Conservation (phyloP, 2,888 invertebrate genomes). For the Andrena fulva region DNA sequence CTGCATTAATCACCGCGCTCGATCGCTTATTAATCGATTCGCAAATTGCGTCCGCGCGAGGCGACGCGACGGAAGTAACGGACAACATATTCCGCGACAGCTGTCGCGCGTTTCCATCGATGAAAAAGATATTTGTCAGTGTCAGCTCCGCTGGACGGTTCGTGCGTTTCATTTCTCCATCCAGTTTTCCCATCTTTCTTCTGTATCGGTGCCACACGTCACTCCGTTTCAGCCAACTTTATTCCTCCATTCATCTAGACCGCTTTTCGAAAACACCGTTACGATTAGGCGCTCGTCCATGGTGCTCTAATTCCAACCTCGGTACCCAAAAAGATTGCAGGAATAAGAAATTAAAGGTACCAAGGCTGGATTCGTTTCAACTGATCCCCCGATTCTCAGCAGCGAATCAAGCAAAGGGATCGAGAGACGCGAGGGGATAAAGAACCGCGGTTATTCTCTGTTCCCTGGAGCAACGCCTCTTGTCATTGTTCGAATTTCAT, state of each 20-base stretch:
- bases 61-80: not conserved
- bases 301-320: no score
- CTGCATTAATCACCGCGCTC: constrained; percentile 1
- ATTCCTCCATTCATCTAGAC: not conserved
- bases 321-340: no score
- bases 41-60: constrained; percentile 8
- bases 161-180: constrained; percentile 5
- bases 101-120: constrained; percentile 22
- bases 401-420: constrained; percentile 45
- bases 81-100: constrained; percentile 18
- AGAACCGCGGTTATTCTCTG: not conserved
- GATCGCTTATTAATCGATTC: constrained; percentile 20
- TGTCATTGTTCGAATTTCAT: not conserved
- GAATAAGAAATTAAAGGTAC: no score
- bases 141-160: not conserved
- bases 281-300: not conserved
- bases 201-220: not conserved
- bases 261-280: not conserved
- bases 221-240: not conserved
- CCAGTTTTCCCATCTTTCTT: not conserved
- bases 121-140: constrained; percentile 29
- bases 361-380: not conserved
- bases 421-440: not conserved
- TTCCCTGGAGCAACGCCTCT: not conserved
- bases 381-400: not conserved